phyloP scores from a whole-genome alignment of 2,797 vertebrate species.

The Sarcoramphus papa region DNA sequence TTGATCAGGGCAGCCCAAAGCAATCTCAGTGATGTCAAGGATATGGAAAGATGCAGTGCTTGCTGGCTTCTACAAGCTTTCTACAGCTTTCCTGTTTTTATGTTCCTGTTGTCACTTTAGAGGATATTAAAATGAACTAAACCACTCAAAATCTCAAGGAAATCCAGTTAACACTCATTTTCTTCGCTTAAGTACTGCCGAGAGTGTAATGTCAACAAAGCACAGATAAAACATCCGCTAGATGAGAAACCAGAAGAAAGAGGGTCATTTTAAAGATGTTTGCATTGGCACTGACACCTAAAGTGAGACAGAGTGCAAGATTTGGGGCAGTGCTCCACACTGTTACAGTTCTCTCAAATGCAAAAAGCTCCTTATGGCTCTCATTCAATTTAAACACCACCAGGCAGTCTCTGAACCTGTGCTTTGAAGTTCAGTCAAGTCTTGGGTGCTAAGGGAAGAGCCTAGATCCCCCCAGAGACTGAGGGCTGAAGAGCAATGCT shows the following conservation, averaged over 20 bases:
- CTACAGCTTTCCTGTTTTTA: no score
- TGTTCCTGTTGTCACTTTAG: not conserved
- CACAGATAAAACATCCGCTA: not conserved
- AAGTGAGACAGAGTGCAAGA: not conserved
- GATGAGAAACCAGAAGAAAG: not conserved
- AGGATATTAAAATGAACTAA: not conserved
- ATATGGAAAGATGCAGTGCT: not conserved
- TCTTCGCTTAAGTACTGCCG: not conserved
- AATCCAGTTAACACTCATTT: not conserved
- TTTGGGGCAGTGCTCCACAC: not conserved
- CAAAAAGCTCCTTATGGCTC: not conserved
- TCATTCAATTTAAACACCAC: not conserved
- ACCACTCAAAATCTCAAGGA: not conserved
- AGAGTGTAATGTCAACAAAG: slow-evolving; percentile 9
- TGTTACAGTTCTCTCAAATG: not conserved
- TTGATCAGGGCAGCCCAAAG: not conserved
- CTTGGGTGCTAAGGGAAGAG: not conserved
- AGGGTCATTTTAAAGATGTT: not conserved
- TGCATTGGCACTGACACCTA: not conserved
- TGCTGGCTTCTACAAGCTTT: not conserved
- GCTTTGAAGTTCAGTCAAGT: not conserved
- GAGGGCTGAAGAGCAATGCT: not conserved
- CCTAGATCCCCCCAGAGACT: not conserved
- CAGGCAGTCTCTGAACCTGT: not conserved
- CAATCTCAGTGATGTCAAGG: not conserved